Evolutionary conservation across 2,797 vertebrate species (phyloP).

Genomic region (Macroramphosus scolopax): DNA sequence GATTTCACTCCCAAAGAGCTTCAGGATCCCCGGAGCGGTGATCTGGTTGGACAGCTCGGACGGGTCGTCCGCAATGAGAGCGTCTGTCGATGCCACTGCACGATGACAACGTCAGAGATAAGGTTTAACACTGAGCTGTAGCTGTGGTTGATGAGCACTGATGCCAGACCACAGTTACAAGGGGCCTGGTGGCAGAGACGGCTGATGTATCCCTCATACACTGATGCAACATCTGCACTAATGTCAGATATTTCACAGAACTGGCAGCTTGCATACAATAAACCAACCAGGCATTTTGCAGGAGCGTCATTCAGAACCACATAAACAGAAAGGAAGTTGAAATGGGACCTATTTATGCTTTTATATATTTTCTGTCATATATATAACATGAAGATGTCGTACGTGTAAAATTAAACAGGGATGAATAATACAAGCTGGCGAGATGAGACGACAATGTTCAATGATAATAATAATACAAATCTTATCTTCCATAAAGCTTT

Average conservation of each 20-base stretch:
- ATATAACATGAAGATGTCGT: no score
- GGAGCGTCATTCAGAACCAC: no score
- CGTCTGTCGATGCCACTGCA: conserved; percentile 49
- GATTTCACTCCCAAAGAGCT: conserved; percentile 83
- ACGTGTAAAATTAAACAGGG: no score
- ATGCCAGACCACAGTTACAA: conserved; percentile 7
- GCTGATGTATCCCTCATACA: no score
- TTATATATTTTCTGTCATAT: no score
- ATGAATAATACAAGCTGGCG: no score
- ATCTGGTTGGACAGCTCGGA: conserved; percentile 82
- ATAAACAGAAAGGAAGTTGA: no score
- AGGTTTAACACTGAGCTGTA: conserved; percentile 2
- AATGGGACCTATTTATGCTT: background rate
- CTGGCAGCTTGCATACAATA: conserved; percentile 1
- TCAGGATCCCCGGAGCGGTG: conserved; percentile 82
- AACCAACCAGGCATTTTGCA: background rate
- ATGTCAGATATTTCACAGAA: background rate
- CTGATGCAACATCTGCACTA: background rate
- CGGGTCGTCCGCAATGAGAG: conserved; percentile 67
- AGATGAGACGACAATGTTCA: no score
- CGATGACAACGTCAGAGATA: background rate
- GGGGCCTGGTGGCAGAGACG: background rate
- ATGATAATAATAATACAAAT: no score
- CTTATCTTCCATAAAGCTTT: no score
- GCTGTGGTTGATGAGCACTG: background rate